Conservation (phyloP, 2,113 vertebrate species). For the Nothoprocta perdicaria region DNA sequence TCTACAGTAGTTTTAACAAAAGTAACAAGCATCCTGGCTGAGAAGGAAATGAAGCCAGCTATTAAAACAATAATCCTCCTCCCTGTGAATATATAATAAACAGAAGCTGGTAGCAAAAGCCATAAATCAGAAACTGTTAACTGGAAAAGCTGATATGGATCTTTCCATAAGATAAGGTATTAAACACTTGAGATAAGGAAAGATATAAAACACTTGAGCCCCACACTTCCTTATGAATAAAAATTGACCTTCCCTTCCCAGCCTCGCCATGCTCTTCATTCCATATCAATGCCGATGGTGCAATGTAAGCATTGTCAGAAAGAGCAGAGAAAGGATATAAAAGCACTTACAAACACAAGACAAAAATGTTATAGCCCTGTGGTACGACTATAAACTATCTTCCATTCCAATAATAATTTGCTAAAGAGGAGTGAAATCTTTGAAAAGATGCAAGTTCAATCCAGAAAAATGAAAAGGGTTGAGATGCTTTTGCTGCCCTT, state of each 20-base stretch:
- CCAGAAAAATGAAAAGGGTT: background rate
- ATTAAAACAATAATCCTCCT: background rate
- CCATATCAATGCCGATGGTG: accelerated
- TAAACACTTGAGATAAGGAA: background rate
- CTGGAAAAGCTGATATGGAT: background rate
- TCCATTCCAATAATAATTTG: background rate
- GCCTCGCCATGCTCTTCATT: background rate
- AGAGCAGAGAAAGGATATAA: background rate
- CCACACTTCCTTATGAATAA: background rate
- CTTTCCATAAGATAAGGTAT: background rate
- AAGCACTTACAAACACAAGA: background rate
- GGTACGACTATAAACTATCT: background rate
- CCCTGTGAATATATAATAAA: background rate
- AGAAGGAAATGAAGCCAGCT: background rate
- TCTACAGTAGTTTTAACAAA: background rate
- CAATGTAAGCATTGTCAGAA: background rate
- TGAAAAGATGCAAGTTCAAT: background rate
- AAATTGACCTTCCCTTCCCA: background rate
- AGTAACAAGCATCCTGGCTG: background rate
- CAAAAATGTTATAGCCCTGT: background rate
- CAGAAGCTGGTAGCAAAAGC: background rate
- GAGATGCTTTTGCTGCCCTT: accelerated
- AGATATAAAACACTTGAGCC: background rate
- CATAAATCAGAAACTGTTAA: background rate
- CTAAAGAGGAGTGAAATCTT: background rate